Conservation (phyloP, 2,113 vertebrate genomes). For the Sturnira hondurensis region DNA sequence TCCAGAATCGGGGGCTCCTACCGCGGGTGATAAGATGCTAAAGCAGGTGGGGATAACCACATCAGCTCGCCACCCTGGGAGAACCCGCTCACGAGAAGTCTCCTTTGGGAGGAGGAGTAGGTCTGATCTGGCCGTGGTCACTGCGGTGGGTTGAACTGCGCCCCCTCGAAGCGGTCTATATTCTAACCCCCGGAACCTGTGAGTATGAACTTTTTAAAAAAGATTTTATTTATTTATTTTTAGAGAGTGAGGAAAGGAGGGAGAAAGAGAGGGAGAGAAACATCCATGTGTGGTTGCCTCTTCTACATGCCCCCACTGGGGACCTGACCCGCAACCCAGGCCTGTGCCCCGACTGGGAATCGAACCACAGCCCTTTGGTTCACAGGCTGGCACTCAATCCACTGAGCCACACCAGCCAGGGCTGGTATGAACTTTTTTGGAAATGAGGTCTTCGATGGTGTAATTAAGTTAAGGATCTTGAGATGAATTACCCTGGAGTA, state of each 20-base stretch:
- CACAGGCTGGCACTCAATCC: too few species aligned
- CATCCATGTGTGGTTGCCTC: too few species aligned
- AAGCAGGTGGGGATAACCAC: fast-evolving
- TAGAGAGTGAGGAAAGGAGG: too few species aligned
- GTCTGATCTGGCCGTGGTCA: neutral
- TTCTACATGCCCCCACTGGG: too few species aligned
- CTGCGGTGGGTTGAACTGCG: neutral
- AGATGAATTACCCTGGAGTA: neutral
- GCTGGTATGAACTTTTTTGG: neutral
- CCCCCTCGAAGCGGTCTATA: fast-evolving
- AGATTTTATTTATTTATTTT: too few species aligned
- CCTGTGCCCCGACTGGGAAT: too few species aligned
- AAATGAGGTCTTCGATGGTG: neutral
- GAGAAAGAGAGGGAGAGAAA: too few species aligned
- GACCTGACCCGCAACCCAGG: too few species aligned
- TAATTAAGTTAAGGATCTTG: neutral
- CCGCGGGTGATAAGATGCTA: fast-evolving
- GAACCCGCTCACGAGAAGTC: fast-evolving
- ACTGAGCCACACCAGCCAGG: too few species aligned
- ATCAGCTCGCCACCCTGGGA: fast-evolving
- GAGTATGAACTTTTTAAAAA: neutral
- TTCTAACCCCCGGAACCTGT: neutral
- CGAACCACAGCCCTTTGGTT: too few species aligned
- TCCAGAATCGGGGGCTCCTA: fast-evolving
- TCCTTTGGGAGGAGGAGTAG: fast-evolving